These are phyloP conservation scores for Leucopsar rothschildi DNA, from an alignment of 2,113 vertebrate genomes.

Conservation along the genomic window DNA sequence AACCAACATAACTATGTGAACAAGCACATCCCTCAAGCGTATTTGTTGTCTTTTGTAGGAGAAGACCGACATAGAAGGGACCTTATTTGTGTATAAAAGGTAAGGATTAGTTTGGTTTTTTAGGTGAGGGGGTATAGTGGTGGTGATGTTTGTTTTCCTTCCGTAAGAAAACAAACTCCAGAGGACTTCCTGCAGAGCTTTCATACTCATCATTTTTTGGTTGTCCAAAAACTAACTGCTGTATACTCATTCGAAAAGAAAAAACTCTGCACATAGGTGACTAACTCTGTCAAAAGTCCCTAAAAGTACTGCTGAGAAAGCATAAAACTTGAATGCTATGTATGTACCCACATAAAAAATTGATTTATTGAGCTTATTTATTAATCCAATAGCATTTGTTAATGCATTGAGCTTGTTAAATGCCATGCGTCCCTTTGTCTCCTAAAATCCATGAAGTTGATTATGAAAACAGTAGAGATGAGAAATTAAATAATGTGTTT, in stretches of 20 bases:
- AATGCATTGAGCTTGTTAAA: background rate
- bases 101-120: slow-evolving; percentile 52
- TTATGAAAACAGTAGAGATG: background rate
- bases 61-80: slow-evolving; percentile 96
- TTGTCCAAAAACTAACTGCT: background rate
- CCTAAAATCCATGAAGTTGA: background rate
- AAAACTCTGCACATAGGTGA: background rate
- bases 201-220: background rate
- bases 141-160: background rate
- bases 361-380: background rate
- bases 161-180: background rate
- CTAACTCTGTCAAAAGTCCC: background rate
- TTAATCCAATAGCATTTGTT: background rate
- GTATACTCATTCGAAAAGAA: background rate
- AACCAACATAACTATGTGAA: background rate
- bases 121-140: rapidly evolving
- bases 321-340: rapidly evolving
- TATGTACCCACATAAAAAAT: background rate
- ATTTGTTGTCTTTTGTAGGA: slow-evolving; percentile 77
- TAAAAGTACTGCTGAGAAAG: background rate
- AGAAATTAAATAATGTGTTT: background rate
- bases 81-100: slow-evolving; percentile 96
- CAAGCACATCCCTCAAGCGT: background rate
- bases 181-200: background rate
- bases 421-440: background rate